Evolutionary conservation across 92 coral and sea anemone species (phyloP).

Genomic region (Parazoanthus swiftii): DNA sequence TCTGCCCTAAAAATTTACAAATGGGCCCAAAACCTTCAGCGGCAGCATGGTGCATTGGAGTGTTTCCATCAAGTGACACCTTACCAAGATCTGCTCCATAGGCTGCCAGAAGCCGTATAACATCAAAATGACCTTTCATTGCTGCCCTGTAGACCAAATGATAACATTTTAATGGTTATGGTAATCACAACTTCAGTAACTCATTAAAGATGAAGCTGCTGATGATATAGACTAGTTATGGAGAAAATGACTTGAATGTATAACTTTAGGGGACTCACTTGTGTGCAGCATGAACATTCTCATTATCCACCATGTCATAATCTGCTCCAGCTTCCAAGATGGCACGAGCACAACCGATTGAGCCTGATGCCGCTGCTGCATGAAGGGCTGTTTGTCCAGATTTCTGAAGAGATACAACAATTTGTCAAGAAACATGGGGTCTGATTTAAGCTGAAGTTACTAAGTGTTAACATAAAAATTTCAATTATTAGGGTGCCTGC

Average conservation of each 20-base stretch:
- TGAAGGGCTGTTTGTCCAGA: constrained; percentile 89
- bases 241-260: no score
- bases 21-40: constrained; percentile 86
- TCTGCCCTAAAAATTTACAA: constrained; percentile 89
- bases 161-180: neutral
- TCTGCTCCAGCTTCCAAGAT: constrained; percentile 92
- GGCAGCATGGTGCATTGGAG: constrained; percentile 87
- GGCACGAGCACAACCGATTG: constrained; percentile 81
- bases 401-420: constrained; percentile 45
- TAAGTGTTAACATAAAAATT: no score
- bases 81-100: constrained; percentile 96
- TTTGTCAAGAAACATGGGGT: no score
- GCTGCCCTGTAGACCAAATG: constrained; percentile 64
- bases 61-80: constrained; percentile 85
- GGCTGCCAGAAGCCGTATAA: constrained; percentile 88
- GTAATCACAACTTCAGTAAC: neutral
- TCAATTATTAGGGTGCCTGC: no score
- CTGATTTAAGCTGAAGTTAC: no score
- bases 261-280: constrained; percentile 44
- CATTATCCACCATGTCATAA: constrained; percentile 74
- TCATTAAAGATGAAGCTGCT: no score
- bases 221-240: no score
- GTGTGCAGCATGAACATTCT: constrained; percentile 92
- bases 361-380: constrained; percentile 88
- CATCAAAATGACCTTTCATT: constrained; percentile 89